Percentiles rank a stretch among this genome's conserved stretches.
These are phyloP conservation scores for Bucco capensis DNA, from an alignment of 2,113 vertebrate genomes.

Conservation along the genomic window DNA sequence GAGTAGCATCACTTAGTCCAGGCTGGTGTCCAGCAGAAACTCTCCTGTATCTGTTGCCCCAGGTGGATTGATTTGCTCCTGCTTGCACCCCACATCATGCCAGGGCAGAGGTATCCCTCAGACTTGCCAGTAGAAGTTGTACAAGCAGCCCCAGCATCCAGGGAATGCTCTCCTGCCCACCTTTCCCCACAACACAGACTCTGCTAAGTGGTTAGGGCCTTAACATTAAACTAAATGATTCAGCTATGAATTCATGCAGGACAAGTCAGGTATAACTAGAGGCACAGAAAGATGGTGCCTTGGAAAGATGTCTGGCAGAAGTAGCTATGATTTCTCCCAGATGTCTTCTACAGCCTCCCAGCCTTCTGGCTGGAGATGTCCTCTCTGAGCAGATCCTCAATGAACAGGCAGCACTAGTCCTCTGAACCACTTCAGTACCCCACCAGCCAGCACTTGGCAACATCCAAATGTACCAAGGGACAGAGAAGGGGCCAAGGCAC, in stretches of 20 bases:
- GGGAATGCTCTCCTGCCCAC: background rate
- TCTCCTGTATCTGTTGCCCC: too few relatives aligned
- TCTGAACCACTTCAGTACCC: background rate
- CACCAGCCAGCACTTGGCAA: background rate
- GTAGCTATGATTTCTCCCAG: background rate
- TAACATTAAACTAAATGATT: background rate
- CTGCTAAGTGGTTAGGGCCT: background rate
- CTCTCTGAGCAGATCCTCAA: background rate
- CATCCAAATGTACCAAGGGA: background rate
- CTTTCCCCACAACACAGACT: background rate
- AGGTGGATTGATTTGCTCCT: background rate
- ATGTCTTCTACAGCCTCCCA: background rate
- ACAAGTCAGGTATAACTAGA: background rate
- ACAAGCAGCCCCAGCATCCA: background rate
- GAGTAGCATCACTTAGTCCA: background rate
- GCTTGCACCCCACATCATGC: rapidly evolving
- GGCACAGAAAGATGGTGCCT: background rate
- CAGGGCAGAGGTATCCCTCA: background rate
- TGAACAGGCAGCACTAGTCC: background rate
- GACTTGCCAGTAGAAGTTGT: background rate
- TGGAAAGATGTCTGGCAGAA: background rate
- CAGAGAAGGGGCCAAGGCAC: background rate
- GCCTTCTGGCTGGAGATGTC: background rate
- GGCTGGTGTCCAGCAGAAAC: background rate
- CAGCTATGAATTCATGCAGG: background rate